Percentiles rank a stretch among this genome's conserved stretches.
These are phyloP conservation scores for Patella caerulea DNA, from an alignment of 2,888 invertebrate genomes.

Conservation along the genomic window DNA sequence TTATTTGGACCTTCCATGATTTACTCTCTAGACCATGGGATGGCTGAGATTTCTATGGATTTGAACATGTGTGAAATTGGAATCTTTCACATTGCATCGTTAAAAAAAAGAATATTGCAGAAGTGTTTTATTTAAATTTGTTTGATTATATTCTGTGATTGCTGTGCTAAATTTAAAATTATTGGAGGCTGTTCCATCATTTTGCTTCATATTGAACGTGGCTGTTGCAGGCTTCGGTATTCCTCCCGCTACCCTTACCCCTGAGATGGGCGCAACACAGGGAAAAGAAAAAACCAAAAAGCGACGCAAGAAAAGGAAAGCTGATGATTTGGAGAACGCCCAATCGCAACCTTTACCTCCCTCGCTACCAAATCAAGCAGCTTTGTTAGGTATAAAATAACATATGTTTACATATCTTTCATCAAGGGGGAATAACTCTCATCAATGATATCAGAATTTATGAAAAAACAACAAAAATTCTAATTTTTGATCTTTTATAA, in stretches of 20 bases:
- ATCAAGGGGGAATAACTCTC: not conserved
- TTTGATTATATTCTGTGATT: too few species aligned
- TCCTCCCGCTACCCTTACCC: conserved; percentile 45
- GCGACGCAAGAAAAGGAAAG: conserved; percentile 62
- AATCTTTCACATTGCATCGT: too few species aligned
- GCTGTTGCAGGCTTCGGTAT: conserved; percentile 56
- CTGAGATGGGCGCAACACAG: conserved; percentile 31
- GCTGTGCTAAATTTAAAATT: too few species aligned
- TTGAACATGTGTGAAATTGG: too few species aligned
- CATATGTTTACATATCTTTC: too few species aligned
- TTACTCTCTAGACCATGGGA: too few species aligned
- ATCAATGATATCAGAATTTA: not conserved
- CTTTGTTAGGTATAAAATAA: conserved; percentile 14
- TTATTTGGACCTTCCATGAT: too few species aligned
- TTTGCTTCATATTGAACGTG: conserved; percentile 7
- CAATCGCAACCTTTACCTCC: conserved; percentile 43
- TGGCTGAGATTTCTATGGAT: too few species aligned
- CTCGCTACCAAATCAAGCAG: conserved; percentile 38
- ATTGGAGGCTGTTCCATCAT: too few species aligned
- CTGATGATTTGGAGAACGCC: conserved; percentile 36
- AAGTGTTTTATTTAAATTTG: conserved; percentile 5
- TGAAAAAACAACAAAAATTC: not conserved
- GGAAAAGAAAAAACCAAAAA: conserved; percentile 60
- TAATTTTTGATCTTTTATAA: too few species aligned
- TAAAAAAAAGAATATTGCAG: not conserved